Conservation (phyloP, 2,888 invertebrate genomes). For the Cantharis rufa region DNA sequence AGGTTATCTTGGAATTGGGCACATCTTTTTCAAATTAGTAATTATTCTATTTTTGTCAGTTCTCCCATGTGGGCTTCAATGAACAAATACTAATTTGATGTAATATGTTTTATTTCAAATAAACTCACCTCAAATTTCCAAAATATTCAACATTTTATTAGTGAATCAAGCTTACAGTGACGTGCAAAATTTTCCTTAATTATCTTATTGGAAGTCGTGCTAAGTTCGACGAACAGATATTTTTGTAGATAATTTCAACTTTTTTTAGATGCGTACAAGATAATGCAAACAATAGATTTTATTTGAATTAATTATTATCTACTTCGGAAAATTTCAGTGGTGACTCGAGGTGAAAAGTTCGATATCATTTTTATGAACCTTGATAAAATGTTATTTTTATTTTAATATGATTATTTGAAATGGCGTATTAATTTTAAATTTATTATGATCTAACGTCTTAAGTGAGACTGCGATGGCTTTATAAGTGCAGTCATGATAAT, state of each 20-base stretch:
- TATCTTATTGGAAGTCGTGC: not conserved
- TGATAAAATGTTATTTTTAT: not conserved
- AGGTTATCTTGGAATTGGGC: not conserved
- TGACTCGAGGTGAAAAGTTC: not conserved
- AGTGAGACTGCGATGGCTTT: not conserved
- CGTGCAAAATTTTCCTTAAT: not conserved
- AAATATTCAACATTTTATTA: not conserved
- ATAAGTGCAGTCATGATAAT: not conserved
- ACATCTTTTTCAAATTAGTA: not conserved
- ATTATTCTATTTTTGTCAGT: not conserved
- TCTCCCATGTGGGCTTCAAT: not conserved
- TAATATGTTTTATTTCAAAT: not conserved
- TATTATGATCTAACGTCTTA: not conserved
- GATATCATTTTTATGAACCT: not conserved
- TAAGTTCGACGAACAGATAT: not conserved
- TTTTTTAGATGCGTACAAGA: not conserved
- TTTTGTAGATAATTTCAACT: not conserved
- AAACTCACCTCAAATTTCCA: not conserved
- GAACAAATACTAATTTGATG: not conserved
- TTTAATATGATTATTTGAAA: too few relatives aligned
- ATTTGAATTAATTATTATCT: not conserved
- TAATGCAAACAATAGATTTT: not conserved
- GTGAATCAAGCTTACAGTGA: not conserved
- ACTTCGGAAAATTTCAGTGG: not conserved
- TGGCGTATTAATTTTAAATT: not conserved